Evolutionary conservation across 1,140 invertebrate genomes (phyloP).

Genomic region (Drosophila kikkawai): DNA sequence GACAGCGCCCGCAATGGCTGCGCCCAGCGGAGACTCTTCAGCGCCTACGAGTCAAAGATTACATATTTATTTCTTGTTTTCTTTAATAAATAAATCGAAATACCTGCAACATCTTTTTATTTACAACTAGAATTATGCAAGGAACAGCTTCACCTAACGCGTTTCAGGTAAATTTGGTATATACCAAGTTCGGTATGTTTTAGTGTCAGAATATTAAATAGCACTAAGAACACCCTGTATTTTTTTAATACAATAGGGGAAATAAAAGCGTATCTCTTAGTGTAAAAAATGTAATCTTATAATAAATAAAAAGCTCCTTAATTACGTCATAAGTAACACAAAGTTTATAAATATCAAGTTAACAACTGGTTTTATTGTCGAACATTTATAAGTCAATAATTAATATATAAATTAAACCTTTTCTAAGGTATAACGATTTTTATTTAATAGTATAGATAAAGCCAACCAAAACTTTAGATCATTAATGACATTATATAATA

Average conservation of each 20-base stretch:
- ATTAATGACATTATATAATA: no score
- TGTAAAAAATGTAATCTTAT: no score
- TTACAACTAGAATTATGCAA: slow-evolving; percentile 74
- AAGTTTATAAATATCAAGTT: no score
- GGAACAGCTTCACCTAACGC: slow-evolving; percentile 24
- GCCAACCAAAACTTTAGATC: background rate
- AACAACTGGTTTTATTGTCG: no score
- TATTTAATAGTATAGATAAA: background rate
- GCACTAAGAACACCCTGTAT: background rate
- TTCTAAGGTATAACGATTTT: no score
- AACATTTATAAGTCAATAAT: no score
- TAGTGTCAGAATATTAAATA: background rate
- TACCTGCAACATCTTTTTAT: slow-evolving; percentile 72
- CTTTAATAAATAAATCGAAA: slow-evolving; percentile 37
- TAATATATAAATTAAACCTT: no score
- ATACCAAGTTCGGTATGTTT: slow-evolving; percentile 5
- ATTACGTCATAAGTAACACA: no score
- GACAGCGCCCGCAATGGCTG: slow-evolving; percentile 51
- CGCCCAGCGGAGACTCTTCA: slow-evolving; percentile 41
- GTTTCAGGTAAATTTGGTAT: background rate
- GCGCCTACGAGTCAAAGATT: slow-evolving; percentile 10
- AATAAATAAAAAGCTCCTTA: no score
- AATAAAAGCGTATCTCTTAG: background rate
- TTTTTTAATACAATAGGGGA: background rate
- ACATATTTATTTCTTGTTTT: background rate